Percentiles rank a stretch among this genome's conserved stretches.
These are phyloP conservation scores for Enteromius trimaculatus DNA, from an alignment of 2,797 vertebrate genomes.

Conservation along the genomic window DNA sequence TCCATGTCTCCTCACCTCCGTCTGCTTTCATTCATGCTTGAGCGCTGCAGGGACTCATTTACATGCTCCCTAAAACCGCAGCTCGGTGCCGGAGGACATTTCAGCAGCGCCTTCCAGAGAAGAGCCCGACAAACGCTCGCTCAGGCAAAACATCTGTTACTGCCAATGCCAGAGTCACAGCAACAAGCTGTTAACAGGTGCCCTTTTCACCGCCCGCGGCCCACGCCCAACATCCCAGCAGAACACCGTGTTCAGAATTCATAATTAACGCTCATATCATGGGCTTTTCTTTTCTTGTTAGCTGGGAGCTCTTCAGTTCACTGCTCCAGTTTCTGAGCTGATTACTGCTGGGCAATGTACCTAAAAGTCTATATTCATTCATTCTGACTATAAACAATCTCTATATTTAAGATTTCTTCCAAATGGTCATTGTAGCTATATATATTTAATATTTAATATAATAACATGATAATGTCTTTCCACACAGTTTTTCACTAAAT, in stretches of 20 bases:
- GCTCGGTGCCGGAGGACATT: background rate
- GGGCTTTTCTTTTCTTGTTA: background rate
- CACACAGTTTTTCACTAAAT: background rate
- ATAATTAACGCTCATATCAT: conserved; percentile 7
- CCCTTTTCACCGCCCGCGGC: conserved; percentile 31
- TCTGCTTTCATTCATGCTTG: conserved; percentile 21
- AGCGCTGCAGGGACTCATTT: conserved; percentile 13
- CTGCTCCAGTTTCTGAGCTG: no score
- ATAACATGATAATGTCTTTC: background rate
- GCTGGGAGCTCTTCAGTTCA: background rate
- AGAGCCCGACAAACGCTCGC: conserved; percentile 11
- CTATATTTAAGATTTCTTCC: background rate
- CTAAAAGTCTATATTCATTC: background rate
- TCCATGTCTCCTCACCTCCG: conserved; percentile 4
- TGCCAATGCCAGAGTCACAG: conserved; percentile 19
- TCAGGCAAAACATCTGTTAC: conserved; percentile 49
- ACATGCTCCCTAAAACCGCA: conserved; percentile 22
- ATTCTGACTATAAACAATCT: background rate
- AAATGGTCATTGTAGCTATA: background rate
- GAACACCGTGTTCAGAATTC: conserved; percentile 20
- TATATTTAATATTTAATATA: background rate
- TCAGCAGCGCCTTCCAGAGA: background rate
- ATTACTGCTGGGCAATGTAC: conserved; percentile 22
- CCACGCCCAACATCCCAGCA: conserved; percentile 8
- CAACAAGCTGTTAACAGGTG: conserved; percentile 55